These are phyloP conservation scores for Drosophila sp. DNA, from an alignment of 1,140 invertebrate genomes.

Conservation along the genomic window DNA sequence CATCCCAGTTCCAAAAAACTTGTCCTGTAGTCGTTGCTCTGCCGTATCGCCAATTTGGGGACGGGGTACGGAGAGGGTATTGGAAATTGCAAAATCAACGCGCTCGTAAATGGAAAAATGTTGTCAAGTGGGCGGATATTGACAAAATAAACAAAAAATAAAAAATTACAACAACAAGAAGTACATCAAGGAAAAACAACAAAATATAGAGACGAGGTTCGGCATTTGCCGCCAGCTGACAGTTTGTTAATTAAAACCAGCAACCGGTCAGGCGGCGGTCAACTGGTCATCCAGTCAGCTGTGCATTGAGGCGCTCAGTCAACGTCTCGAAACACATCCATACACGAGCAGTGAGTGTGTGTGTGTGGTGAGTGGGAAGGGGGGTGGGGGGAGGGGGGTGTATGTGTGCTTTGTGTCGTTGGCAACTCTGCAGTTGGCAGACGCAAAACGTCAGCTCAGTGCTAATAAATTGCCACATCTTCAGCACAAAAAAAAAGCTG, in stretches of 20 bases:
- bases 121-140: slow-evolving; percentile 55
- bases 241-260: slow-evolving; percentile 83
- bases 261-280: slow-evolving; percentile 51
- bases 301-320: slow-evolving; percentile 67
- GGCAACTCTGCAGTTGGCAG: slow-evolving; percentile 59
- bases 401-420: neutral
- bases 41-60: slow-evolving; percentile 21
- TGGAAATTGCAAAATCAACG: slow-evolving; percentile 56
- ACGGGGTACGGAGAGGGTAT: too few relatives aligned
- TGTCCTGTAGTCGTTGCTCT: slow-evolving; percentile 6
- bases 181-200: slow-evolving; percentile 2
- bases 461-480: slow-evolving; percentile 72
- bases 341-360: too few relatives aligned
- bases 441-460: slow-evolving; percentile 64
- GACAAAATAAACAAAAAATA: slow-evolving; percentile 16
- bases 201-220: slow-evolving; percentile 2
- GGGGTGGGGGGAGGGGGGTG: too few relatives aligned
- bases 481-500: neutral
- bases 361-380: too few relatives aligned
- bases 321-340: slow-evolving; percentile 62
- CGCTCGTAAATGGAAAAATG: slow-evolving; percentile 64
- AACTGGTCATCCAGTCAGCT: slow-evolving; percentile 47
- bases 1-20: neutral
- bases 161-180: slow-evolving; percentile 9
- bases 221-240: slow-evolving; percentile 65